Evolutionary conservation across 1,140 invertebrate genomes (phyloP).

Genomic region (Tetramorium parvispinum): DNA sequence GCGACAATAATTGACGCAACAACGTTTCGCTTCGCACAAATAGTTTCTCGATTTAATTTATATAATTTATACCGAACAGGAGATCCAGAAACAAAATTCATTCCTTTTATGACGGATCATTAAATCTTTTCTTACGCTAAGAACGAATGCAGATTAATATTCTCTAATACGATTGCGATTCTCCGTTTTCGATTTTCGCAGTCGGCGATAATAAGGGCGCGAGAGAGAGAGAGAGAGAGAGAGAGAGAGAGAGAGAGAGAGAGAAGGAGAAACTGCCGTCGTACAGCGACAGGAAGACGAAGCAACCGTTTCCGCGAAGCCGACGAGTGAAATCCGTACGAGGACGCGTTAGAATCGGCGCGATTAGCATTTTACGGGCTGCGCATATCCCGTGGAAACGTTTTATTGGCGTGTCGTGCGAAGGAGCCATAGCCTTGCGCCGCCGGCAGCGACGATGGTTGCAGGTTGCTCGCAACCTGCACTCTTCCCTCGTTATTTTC

Average conservation of each 20-base stretch:
- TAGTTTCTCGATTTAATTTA: not conserved
- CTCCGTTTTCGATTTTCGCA: conserved; percentile 24
- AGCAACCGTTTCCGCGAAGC: conserved; percentile 76
- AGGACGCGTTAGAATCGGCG: conserved; percentile 76
- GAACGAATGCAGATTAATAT: conserved; percentile 51
- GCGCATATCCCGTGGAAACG: conserved; percentile 78
- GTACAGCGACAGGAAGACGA: conserved; percentile 30
- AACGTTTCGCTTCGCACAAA: not conserved
- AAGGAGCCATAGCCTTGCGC: conserved; percentile 81
- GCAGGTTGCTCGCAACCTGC: conserved; percentile 58
- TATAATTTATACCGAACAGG: not conserved
- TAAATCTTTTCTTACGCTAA: conserved; percentile 39
- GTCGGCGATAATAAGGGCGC: conserved; percentile 18
- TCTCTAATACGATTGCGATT: conserved; percentile 34
- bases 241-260: too few species aligned
- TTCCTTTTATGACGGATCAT: conserved; percentile 13
- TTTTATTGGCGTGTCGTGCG: conserved; percentile 84
- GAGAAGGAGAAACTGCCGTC: conserved; percentile 2
- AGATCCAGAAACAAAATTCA: not conserved
- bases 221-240: not conserved
- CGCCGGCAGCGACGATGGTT: conserved; percentile 71
- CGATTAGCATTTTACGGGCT: conserved; percentile 84
- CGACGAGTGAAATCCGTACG: conserved; percentile 79
- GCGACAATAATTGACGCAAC: not conserved
- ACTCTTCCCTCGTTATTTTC: conserved; percentile 79